These are phyloP conservation scores for Furcifer pardalis DNA, from an alignment of 2,797 vertebrate genomes.

Conservation along the genomic window DNA sequence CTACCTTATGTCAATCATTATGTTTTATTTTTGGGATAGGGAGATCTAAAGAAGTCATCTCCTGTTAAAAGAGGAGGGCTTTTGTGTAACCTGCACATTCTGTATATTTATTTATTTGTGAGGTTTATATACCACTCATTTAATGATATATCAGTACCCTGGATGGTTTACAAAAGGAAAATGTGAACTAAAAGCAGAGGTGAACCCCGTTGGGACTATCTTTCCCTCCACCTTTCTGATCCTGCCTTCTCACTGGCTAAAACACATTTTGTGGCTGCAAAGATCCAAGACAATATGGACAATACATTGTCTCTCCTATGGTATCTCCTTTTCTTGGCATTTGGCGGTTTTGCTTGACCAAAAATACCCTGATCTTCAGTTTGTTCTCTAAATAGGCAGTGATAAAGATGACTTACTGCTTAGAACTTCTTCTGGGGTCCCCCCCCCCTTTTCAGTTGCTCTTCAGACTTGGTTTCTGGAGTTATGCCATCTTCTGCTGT, in stretches of 20 bases:
- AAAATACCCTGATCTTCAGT: background rate
- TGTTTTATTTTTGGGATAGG: background rate
- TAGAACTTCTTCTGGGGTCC: background rate
- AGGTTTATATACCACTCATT: too few relatives aligned
- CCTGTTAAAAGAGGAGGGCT: background rate
- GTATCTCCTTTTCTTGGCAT: background rate
- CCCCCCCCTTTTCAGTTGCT: background rate
- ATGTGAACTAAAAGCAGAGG: background rate
- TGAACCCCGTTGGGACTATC: too few relatives aligned
- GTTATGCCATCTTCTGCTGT: background rate
- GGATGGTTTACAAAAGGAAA: too few relatives aligned
- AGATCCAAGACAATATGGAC: background rate
- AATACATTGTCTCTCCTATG: background rate
- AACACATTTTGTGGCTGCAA: background rate
- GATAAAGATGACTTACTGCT: background rate
- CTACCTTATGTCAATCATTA: background rate
- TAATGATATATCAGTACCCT: too few relatives aligned
- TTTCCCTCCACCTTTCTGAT: background rate
- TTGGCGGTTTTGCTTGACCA: background rate
- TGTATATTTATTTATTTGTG: too few relatives aligned
- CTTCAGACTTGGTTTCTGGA: rapidly evolving
- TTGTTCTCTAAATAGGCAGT: background rate
- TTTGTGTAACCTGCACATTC: background rate
- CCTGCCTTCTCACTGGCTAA: background rate
- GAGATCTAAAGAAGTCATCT: background rate